These are phyloP conservation scores for Mizuhopecten yessoensis DNA, from an alignment of 1,140 invertebrate genomes.

Conservation along the genomic window DNA sequence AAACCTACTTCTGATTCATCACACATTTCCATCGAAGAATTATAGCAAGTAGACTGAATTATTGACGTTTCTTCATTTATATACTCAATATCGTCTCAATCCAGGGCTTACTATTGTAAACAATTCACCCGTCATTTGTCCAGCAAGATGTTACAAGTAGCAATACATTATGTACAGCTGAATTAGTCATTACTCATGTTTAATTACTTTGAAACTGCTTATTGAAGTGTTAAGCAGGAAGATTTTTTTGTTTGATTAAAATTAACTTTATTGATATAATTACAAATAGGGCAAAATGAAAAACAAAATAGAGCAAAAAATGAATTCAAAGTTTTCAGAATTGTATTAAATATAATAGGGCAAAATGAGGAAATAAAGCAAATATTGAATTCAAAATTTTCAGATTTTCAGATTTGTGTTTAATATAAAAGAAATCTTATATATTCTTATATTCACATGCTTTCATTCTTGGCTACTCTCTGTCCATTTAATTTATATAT, in stretches of 20 bases:
- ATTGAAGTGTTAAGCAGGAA: not conserved
- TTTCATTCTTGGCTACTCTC: not conserved
- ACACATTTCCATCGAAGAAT: constrained; percentile 1
- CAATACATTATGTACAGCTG: not conserved
- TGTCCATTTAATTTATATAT: not conserved
- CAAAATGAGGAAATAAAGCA: no score
- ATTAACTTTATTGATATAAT: not conserved
- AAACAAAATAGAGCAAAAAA: no score
- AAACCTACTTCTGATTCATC: not conserved
- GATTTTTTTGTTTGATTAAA: no score
- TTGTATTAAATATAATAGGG: no score
- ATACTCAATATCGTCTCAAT: constrained; percentile 28
- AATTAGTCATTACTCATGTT: constrained; percentile 19
- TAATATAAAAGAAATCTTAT: no score
- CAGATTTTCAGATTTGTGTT: no score
- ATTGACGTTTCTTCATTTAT: constrained; percentile 26
- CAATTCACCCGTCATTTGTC: constrained; percentile 13
- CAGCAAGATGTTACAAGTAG: constrained; percentile 4
- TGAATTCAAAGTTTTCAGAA: no score
- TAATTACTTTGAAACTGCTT: not conserved
- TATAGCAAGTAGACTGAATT: constrained; percentile 5
- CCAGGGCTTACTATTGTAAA: not conserved
- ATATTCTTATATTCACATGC: not conserved
- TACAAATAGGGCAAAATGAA: not conserved
- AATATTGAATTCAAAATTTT: no score